Conservation (phyloP, 2,888 invertebrate species). For the Pseudococcus longispinus region DNA sequence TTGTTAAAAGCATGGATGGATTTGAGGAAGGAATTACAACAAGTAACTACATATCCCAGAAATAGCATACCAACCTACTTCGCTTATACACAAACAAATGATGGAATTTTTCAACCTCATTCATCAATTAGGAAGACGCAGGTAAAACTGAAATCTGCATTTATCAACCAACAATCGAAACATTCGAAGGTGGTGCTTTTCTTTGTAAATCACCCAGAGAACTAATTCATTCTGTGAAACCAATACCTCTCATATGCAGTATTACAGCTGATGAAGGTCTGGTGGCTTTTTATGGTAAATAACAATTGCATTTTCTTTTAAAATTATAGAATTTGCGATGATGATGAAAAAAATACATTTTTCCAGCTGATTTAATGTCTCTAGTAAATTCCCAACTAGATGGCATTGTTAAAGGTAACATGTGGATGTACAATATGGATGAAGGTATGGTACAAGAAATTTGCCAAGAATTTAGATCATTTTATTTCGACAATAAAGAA, state of each 20-base stretch:
- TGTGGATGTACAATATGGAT: slow-evolving; percentile 45
- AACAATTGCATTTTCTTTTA: neutral
- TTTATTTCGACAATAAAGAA: slow-evolving; percentile 2
- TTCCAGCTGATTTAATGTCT: neutral
- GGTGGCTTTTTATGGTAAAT: slow-evolving; percentile 9
- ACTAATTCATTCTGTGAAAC: neutral
- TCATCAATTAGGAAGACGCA: neutral
- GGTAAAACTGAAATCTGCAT: neutral
- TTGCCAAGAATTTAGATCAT: neutral
- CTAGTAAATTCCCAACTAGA: neutral
- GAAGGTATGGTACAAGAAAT: neutral
- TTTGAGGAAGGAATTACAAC: neutral
- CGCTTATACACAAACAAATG: neutral
- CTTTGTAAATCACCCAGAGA: slow-evolving; percentile 16
- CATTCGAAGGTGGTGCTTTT: slow-evolving; percentile 30
- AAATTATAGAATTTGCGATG: neutral
- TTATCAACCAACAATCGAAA: slow-evolving; percentile 6
- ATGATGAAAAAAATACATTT: neutral
- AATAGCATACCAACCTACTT: neutral
- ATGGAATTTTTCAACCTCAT: neutral
- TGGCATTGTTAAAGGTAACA: neutral
- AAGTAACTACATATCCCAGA: neutral
- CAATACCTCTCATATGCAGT: neutral
- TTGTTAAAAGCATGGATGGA: neutral
- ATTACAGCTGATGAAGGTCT: neutral